These are phyloP conservation scores for Microtus oregoni DNA, from an alignment of 2,113 vertebrate species.

Conservation along the genomic window DNA sequence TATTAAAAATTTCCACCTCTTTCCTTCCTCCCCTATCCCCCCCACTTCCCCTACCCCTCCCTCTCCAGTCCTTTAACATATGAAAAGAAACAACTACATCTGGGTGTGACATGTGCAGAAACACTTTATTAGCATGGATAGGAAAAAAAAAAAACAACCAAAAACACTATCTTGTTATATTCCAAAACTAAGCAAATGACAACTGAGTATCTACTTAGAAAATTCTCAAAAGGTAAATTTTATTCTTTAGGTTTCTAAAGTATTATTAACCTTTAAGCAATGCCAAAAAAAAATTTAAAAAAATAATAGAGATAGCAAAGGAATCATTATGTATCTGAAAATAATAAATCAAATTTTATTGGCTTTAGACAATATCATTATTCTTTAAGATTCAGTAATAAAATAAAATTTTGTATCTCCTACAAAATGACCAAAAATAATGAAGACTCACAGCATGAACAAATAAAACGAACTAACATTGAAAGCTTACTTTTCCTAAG, in stretches of 20 bases:
- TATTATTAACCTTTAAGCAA: neutral
- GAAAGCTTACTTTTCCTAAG: neutral
- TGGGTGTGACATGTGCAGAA: neutral
- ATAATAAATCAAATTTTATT: neutral
- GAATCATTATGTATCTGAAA: neutral
- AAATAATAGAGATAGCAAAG: neutral
- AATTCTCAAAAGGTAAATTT: neutral
- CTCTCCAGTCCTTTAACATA: neutral
- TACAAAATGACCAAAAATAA: neutral
- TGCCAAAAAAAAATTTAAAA: neutral
- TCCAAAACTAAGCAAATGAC: neutral
- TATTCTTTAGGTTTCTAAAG: neutral
- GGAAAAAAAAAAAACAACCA: neutral
- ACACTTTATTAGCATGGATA: neutral
- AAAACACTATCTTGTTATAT: neutral
- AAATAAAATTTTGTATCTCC: neutral
- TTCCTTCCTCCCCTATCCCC: no score
- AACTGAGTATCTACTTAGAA: neutral
- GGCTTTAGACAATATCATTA: slow-evolving; percentile 12
- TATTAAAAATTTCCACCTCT: no score
- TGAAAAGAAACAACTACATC: neutral
- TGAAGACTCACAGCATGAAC: neutral
- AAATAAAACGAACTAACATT: neutral
- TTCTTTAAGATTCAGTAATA: slow-evolving; percentile 27
- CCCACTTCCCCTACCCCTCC: no score